Evolutionary conservation across 2,797 vertebrate genomes (phyloP).

Genomic region (Uromys caudimaculatus): DNA sequence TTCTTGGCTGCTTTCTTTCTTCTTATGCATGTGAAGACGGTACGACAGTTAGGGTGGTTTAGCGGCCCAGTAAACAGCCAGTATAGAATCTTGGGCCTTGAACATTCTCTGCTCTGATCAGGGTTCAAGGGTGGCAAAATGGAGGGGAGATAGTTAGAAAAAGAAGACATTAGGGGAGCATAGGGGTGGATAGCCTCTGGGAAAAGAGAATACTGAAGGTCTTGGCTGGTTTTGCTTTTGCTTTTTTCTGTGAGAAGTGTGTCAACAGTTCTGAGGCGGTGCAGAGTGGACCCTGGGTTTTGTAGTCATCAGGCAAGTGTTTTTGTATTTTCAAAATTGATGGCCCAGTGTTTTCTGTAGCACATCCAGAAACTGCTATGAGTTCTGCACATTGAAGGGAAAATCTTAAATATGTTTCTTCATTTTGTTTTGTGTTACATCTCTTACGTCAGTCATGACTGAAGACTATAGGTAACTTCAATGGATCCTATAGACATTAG

Average conservation of each 20-base stretch:
- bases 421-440: background rate
- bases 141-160: background rate
- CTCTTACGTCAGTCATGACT: background rate
- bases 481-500: background rate
- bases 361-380: background rate
- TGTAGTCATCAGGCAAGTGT: background rate
- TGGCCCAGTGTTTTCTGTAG: background rate
- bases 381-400: background rate
- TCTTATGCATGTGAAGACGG: background rate
- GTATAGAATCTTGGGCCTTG: background rate
- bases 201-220: background rate
- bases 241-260: background rate
- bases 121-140: background rate
- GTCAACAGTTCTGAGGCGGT: background rate
- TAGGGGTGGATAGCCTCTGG: too few relatives aligned
- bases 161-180: background rate
- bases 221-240: background rate
- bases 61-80: background rate
- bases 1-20: background rate
- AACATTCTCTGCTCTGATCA: background rate
- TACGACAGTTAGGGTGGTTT: background rate
- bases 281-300: background rate
- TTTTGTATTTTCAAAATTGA: background rate
- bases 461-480: background rate
- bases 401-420: background rate